Evolutionary conservation across 2,888 invertebrate genomes (phyloP).

Genomic region (Hypsopygia costalis): DNA sequence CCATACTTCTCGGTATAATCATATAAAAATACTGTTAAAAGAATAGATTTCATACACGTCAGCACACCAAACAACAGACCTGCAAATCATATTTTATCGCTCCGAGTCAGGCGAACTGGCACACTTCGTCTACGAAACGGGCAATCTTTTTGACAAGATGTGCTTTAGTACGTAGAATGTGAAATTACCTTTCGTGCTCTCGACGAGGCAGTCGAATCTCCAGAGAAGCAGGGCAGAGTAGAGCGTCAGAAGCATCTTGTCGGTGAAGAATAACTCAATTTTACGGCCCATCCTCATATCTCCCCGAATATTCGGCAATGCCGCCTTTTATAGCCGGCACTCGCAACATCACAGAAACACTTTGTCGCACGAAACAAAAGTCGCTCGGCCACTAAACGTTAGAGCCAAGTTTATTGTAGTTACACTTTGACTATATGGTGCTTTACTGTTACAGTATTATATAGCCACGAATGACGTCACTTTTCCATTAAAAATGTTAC

Average conservation of each 20-base stretch:
- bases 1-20: no score
- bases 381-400: constrained; percentile 23
- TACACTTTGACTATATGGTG: no score
- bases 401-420: no score
- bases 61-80: neutral
- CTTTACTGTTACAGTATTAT: no score
- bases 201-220: constrained; percentile 68
- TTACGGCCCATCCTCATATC: constrained; percentile 63
- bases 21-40: no score
- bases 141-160: constrained; percentile 5
- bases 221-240: constrained; percentile 64
- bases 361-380: constrained; percentile 41
- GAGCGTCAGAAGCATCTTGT: constrained; percentile 66
- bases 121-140: neutral
- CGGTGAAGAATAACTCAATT: constrained; percentile 45
- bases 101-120: neutral
- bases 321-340: constrained; percentile 45
- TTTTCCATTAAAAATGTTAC: no score
- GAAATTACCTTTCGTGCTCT: constrained; percentile 68
- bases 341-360: constrained; percentile 66
- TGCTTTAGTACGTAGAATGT: neutral
- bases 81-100: neutral
- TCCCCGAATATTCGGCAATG: constrained; percentile 55
- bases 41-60: neutral
- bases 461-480: no score